Conservation (phyloP, 2,888 invertebrate genomes). For the Boloria selene region DNA sequence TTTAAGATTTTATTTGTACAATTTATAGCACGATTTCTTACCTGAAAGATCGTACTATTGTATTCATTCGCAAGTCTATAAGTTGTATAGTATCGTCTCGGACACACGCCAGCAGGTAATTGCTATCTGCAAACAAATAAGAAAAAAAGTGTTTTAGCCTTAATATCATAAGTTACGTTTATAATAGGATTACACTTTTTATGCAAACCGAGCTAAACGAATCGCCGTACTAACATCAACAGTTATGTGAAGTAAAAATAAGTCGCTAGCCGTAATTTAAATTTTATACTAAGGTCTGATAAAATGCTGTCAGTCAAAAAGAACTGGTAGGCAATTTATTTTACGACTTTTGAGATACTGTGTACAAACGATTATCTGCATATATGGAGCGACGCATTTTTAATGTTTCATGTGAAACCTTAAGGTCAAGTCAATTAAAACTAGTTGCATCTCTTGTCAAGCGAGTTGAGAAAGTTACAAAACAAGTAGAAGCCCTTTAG, state of each 20-base stretch:
- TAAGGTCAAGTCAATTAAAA: constrained; percentile 37
- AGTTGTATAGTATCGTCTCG: constrained; percentile 97
- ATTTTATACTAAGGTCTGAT: constrained; percentile 28
- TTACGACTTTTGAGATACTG: constrained; percentile 33
- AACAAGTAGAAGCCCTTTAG: constrained; percentile 1
- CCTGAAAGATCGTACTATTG: constrained; percentile 94
- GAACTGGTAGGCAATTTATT: constrained; percentile 34
- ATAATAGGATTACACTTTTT: constrained; percentile 16
- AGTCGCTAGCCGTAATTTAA: constrained; percentile 31
- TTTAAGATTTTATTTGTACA: not conserved
- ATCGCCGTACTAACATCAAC: constrained; percentile 16
- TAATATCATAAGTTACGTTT: constrained; percentile 9
- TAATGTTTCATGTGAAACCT: constrained; percentile 36
- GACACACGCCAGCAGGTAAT: constrained; percentile 94
- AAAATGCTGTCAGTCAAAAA: constrained; percentile 34
- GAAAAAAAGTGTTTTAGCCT: constrained; percentile 15
- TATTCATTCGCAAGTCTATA: constrained; percentile 96
- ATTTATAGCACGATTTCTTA: constrained; percentile 62
- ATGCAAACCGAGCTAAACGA: constrained; percentile 8
- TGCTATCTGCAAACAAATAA: constrained; percentile 87
- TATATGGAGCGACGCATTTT: constrained; percentile 29
- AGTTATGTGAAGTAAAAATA: constrained; percentile 30
- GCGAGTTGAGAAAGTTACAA: constrained; percentile 25
- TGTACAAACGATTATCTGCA: constrained; percentile 23
- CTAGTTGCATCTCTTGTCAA: constrained; percentile 31